Conservation (phyloP, 2,888 invertebrate genomes). For the Chydorus sphaericus region DNA sequence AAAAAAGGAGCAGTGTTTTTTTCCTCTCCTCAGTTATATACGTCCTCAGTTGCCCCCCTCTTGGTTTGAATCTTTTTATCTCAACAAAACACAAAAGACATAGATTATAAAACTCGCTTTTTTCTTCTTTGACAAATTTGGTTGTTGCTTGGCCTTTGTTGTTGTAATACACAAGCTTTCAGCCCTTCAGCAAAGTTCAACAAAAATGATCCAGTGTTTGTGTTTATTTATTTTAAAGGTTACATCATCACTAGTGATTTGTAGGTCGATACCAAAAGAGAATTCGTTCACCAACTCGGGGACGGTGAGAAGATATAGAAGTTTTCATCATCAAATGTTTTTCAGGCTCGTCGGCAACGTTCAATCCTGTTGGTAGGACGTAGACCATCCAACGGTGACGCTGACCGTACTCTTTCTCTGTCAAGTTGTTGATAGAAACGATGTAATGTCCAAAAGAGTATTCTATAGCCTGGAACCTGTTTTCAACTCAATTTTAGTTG, state of each 20-base stretch:
- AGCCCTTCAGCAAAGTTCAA: conserved; percentile 5
- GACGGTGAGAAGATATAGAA: not conserved
- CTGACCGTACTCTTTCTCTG: not conserved
- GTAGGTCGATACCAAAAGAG: not conserved
- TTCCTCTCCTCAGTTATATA: not conserved
- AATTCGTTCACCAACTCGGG: not conserved
- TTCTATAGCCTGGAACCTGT: not conserved
- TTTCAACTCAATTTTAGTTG: not conserved
- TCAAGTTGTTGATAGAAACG: not conserved
- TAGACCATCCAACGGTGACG: not conserved
- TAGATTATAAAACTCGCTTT: not conserved
- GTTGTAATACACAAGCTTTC: conserved; percentile 7
- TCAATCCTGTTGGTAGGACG: not conserved
- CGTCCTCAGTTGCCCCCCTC: not conserved
- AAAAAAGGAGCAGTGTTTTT: not conserved
- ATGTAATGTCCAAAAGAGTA: not conserved
- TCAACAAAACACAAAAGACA: not conserved
- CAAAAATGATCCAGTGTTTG: not conserved
- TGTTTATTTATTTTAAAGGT: not conserved
- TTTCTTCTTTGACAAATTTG: not conserved
- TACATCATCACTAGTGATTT: not conserved
- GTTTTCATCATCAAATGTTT: not conserved
- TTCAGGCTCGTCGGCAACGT: not conserved
- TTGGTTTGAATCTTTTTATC: not conserved
- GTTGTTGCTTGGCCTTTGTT: conserved; percentile 6